These are phyloP conservation scores for Odontomachus brunneus DNA, from an alignment of 1,140 invertebrate species.

Conservation along the genomic window DNA sequence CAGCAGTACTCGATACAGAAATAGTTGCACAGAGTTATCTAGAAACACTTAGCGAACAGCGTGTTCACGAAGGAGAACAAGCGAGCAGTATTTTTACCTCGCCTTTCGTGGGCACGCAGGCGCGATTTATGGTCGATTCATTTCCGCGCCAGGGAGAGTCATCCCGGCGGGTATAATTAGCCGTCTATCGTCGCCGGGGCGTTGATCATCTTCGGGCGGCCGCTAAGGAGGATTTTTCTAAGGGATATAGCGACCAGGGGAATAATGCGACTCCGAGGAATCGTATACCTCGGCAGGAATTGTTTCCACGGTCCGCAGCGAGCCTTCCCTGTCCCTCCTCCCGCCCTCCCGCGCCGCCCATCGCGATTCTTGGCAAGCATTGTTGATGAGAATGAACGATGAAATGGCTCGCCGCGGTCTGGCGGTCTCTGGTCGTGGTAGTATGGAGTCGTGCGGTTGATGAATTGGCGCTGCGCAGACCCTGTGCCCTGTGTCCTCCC, in stretches of 20 bases:
- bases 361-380: conserved; percentile 77
- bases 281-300: conserved; percentile 66
- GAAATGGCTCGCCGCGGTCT: conserved; percentile 72
- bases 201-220: conserved; percentile 62
- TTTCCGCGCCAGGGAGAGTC: conserved; percentile 42
- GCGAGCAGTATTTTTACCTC: not conserved
- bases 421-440: conserved; percentile 60
- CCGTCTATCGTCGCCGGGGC: conserved; percentile 58
- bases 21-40: not conserved
- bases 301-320: conserved; percentile 66
- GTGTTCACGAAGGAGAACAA: not conserved
- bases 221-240: conserved; percentile 34
- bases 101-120: not conserved
- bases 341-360: conserved; percentile 30
- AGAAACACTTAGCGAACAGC: conserved; percentile 24
- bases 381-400: conserved; percentile 81
- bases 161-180: conserved; percentile 68
- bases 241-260: conserved; percentile 43
- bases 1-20: not conserved
- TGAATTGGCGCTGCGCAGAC: conserved; percentile 78
- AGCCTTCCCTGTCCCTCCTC: not conserved
- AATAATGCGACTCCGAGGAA: conserved; percentile 71
- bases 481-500: conserved; percentile 62
- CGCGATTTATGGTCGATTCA: conserved; percentile 57
- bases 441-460: conserved; percentile 74